Base-by-base conservation (phyloP, 2,888 invertebrate genomes). In the Drosophila buzzatii region DNA sequence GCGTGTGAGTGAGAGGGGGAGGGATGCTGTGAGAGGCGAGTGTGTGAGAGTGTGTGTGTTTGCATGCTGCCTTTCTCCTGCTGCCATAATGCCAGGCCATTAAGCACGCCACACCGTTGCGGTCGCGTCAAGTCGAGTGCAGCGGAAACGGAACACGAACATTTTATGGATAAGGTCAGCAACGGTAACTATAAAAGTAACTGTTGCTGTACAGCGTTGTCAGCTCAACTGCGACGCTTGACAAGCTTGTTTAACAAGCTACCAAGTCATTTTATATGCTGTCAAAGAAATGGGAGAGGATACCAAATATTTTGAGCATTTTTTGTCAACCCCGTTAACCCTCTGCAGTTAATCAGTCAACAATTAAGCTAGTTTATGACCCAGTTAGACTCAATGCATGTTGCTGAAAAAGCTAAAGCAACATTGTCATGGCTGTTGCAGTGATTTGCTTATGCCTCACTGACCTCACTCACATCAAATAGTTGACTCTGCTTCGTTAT, bases 91-190 rank as follows among this genome's bases (percentile, higher is more conserved):
- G 62, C 55, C 87, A 76, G 76, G 37, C 85, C 85, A 82, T 86
- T 86, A 81, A 85, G 52, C 85, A 87, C 58, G 61, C 56, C 59
- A 70, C 70, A 76, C 63, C 66, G 71, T 59, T 72, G 83, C 72
- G 89, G 89, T 85, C 70, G 63, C 75, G 81, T 76, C 76, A 65
- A 81, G 74, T 82, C 67, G 72, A 81, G 79, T 69, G 70, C 70
- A 84, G 51, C 87, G 81, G 80, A 86, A 85, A 72, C 74, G 73
- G 80, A 70, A 86, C 58, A 55, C 57, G 66, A 53, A 53, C 33
- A 33, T 69, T 69, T 77, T 72, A 77, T 59, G 66, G 44, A 57
- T 16, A 61, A 49, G 37, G 49, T 16, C 27, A 64, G n/a, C n/a
- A 33, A 27, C 37, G 12, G n/a, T 27, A 23, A 39, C 53, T 23